Evolutionary conservation across 2,113 vertebrate genomes (phyloP).

Genomic region (Suricata suricatta): DNA sequence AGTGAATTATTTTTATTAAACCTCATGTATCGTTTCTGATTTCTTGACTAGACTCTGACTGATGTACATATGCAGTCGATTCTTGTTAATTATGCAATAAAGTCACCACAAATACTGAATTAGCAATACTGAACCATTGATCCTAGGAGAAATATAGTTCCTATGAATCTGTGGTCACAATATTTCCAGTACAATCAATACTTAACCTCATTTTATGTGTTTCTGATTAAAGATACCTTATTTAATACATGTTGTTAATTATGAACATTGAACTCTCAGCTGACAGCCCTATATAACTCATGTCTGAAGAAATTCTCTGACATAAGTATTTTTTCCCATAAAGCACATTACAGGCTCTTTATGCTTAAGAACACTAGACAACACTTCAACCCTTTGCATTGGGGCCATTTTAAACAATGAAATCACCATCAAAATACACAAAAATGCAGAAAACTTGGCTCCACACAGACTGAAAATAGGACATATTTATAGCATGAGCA

Average conservation of each 20-base stretch:
- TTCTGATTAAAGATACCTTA: constrained; percentile 14
- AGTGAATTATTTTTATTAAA: not conserved
- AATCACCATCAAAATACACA: not conserved
- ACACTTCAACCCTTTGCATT: not conserved
- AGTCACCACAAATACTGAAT: not conserved
- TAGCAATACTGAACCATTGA: not conserved
- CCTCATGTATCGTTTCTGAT: not conserved
- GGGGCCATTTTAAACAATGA: not conserved
- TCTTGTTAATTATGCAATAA: not conserved
- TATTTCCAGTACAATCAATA: not conserved
- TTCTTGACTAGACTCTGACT: constrained; percentile 24
- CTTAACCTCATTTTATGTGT: not conserved
- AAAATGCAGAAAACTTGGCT: not conserved
- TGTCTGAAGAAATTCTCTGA: not conserved
- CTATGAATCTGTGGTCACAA: not conserved
- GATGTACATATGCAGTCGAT: not conserved
- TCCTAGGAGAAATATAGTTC: not conserved
- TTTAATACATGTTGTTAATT: constrained; percentile 12
- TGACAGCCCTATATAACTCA: not conserved
- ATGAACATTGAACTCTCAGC: not conserved
- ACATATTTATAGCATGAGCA: not conserved
- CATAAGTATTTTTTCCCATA: constrained; percentile 7
- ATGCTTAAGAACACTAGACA: not conserved
- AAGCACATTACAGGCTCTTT: not conserved
- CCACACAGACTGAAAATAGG: not conserved